These are phyloP conservation scores for Copidosoma aretas DNA, from an alignment of 2,888 invertebrate genomes.

Conservation along the genomic window DNA sequence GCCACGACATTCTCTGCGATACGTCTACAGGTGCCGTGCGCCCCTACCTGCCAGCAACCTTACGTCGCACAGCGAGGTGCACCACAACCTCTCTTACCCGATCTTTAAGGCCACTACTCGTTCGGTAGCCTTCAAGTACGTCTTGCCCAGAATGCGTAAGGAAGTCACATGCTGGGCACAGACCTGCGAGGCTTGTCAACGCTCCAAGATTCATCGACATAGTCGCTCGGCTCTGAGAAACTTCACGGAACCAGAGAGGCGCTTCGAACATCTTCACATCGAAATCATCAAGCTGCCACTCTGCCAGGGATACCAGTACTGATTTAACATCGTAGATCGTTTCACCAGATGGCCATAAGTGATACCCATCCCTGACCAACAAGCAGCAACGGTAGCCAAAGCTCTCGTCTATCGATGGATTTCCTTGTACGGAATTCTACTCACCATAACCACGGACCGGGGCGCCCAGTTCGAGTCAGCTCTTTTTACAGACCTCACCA, in stretches of 20 bases:
- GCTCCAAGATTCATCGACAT: conserved; percentile 52
- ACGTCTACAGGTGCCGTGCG: conserved; percentile 31
- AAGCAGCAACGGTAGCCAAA: conserved; percentile 47
- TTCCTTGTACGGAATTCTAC: too few species aligned
- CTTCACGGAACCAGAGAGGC: conserved; percentile 7
- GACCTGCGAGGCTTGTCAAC: conserved; percentile 53
- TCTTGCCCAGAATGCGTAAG: conserved; percentile 6
- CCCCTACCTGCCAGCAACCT: conserved; percentile 42
- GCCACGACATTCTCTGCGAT: conserved; percentile 42
- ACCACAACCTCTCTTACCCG: conserved; percentile 43
- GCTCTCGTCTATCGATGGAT: conserved; percentile 29
- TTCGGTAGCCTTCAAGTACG: background rate
- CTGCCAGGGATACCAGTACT: conserved; percentile 47
- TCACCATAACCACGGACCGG: too few species aligned
- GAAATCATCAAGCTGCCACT: conserved; percentile 40
- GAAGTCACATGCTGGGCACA: conserved; percentile 49
- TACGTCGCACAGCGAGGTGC: conserved; percentile 37
- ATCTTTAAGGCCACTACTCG: conserved; percentile 36
- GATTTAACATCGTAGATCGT: conserved; percentile 53
- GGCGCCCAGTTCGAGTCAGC: too few species aligned
- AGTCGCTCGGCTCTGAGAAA: background rate
- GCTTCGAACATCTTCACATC: conserved; percentile 23
- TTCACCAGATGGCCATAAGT: conserved; percentile 52
- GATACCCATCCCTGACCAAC: conserved; percentile 50
- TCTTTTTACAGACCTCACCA: too few species aligned